phyloP scores from a whole-genome alignment of 1,140 invertebrate species.

The Gryllus bimaculatus region DNA sequence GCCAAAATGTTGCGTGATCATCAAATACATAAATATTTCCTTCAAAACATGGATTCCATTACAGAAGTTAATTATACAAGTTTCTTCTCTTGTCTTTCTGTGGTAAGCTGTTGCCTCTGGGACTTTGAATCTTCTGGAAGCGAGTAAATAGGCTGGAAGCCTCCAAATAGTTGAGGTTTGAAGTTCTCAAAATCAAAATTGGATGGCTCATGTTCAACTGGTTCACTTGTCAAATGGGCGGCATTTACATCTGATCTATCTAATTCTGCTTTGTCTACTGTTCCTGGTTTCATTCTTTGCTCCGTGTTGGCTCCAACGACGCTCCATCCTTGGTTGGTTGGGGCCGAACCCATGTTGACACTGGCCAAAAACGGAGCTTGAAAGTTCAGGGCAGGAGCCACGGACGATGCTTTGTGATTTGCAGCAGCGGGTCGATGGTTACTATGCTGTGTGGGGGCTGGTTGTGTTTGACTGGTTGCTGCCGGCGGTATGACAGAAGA shows the following conservation, averaged over 20 bases:
- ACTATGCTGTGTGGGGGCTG: background rate
- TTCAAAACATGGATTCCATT: background rate
- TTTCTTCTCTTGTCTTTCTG: constrained; percentile 15
- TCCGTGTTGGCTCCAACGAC: constrained; percentile 38
- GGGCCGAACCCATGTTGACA: constrained; percentile 28
- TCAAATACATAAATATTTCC: too few species aligned
- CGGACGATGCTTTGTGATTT: background rate
- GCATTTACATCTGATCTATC: background rate
- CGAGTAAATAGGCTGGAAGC: constrained; percentile 54
- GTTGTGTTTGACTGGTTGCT: background rate
- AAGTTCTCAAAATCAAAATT: constrained; percentile 55
- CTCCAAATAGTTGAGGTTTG: constrained; percentile 55
- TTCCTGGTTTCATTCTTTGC: constrained; percentile 17
- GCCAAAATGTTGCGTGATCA: too few species aligned
- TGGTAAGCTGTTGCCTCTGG: background rate
- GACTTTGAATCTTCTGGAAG: constrained; percentile 14
- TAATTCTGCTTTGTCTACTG: constrained; percentile 21
- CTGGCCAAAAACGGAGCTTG: constrained; percentile 57
- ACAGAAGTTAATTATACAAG: background rate
- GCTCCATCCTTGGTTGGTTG: constrained; percentile 50
- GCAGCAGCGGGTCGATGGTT: constrained; percentile 22
- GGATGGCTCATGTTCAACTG: constrained; percentile 22
- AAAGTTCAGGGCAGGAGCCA: constrained; percentile 34
- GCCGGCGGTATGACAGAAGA: background rate
- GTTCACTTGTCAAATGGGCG: background rate